These are phyloP conservation scores for Phalacrocorax brasilianus DNA, from an alignment of 2,113 vertebrate species.

Conservation along the genomic window DNA sequence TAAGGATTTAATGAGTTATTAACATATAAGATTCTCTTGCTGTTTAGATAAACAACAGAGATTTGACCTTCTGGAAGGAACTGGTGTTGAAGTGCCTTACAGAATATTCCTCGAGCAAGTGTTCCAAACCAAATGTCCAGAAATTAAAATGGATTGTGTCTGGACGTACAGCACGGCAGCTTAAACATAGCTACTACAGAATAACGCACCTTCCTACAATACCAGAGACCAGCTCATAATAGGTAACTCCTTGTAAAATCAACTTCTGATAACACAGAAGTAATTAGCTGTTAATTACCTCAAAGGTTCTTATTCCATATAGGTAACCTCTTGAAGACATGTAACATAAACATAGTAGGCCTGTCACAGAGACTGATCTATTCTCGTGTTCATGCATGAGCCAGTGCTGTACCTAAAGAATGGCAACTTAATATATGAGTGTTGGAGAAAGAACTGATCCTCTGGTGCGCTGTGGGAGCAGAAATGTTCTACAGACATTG, in stretches of 20 bases:
- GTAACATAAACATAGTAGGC: neutral
- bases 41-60: constrained; percentile 83
- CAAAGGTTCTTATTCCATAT: neutral
- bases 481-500: neutral
- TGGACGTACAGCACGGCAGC: constrained; percentile 88
- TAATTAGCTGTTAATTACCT: neutral
- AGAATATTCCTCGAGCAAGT: constrained; percentile 90
- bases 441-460: neutral
- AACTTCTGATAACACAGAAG: neutral
- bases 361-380: neutral
- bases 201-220: constrained; percentile 95
- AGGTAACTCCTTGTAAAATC: constrained; percentile 2
- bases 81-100: constrained; percentile 89
- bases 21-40: neutral
- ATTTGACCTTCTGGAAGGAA: constrained; percentile 87
- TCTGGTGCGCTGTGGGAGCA: neutral
- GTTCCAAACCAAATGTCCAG: constrained; percentile 87
- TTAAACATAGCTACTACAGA: constrained; percentile 94
- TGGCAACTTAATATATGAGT: neutral
- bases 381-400: neutral
- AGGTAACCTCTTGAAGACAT: neutral
- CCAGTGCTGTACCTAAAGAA: neutral
- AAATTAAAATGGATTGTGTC: constrained; percentile 96
- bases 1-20: neutral
- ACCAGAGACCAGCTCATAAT: constrained; percentile 83